Base-by-base conservation (phyloP, 2,888 invertebrate genomes). In the Andrena hattorfiana region DNA sequence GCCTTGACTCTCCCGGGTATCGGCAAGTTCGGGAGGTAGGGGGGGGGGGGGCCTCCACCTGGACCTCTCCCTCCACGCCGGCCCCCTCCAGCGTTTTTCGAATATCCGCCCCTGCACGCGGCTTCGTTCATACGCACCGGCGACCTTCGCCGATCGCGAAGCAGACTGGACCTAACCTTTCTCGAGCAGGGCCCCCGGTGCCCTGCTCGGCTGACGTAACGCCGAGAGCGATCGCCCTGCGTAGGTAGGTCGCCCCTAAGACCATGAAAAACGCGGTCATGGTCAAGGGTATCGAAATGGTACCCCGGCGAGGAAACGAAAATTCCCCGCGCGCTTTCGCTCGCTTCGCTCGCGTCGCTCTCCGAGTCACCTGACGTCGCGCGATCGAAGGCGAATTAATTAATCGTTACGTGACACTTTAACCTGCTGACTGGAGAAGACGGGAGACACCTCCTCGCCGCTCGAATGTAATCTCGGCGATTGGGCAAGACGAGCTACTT, bases 1-100 rank as follows among this genome's bases (percentile, higher is more conserved):
- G 86, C 92, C 92, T 92, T 92, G 92, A 92, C 91, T 91, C 90
- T 86, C 81, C 20, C 74, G 71, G 23, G 51, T 68, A 54, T 79
- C 49, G 72, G 71, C 83, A 62, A 81, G 79, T 81, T 78, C 62
- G 54, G 54, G n/a, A 60, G 48, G 42, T 51, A 49, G 77, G 76
- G 66, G 64, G 48, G 42, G 48, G 42, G 77, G 76, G 66, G 64
- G 56, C 35, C 66, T 49, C 56, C 56, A 35, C 63, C 42, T 54
- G 75, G 63, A 42, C 66, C 77, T 71, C 79, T 56, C 72, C 77
- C 30, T 49, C 67, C 62, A 59, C 48, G 23, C 26, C 26, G 51
- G 20, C 10, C 60, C 59, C 56, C 66, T 69, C 82, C 54, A 84
- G 49, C 6, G 59, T 76, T 84, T 74, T 77, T 59, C 83, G 76